Conservation (phyloP, 1,140 invertebrate genomes). For the Himalopsyche phryganea region DNA sequence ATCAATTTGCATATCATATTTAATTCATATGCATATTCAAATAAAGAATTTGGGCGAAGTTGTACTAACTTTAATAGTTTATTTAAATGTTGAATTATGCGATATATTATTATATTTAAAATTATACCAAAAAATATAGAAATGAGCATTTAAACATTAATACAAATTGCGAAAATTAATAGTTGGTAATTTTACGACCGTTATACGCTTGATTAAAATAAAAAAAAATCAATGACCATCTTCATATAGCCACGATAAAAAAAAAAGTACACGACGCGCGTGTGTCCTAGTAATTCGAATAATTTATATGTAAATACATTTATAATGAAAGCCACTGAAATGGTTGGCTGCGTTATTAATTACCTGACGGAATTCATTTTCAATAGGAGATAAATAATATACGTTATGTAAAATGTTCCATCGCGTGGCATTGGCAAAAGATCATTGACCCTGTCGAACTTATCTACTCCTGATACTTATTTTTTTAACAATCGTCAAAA, state of each 20-base stretch:
- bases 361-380: constrained; percentile 8
- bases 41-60: too few relatives aligned
- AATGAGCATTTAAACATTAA: too few relatives aligned
- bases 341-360: constrained; percentile 27
- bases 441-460: not conserved
- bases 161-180: too few relatives aligned
- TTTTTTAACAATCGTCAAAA: too few relatives aligned
- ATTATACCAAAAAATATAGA: too few relatives aligned
- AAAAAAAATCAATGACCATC: not conserved
- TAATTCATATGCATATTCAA: too few relatives aligned
- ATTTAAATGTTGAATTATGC: too few relatives aligned
- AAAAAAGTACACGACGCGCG: constrained; percentile 6
- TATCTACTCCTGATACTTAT: not conserved
- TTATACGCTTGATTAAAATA: too few relatives aligned
- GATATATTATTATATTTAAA: too few relatives aligned
- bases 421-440: constrained; percentile 1
- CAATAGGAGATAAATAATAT: constrained; percentile 11
- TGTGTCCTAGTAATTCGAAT: constrained; percentile 26
- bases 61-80: too few relatives aligned
- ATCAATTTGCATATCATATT: too few relatives aligned
- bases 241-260: not conserved
- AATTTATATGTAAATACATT: constrained; percentile 34
- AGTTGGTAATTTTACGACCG: too few relatives aligned
- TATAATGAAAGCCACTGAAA: constrained; percentile 32
- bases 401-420: not conserved